phyloP scores from a whole-genome alignment of 2,113 vertebrate genomes.

The Platycercus adscitus region DNA sequence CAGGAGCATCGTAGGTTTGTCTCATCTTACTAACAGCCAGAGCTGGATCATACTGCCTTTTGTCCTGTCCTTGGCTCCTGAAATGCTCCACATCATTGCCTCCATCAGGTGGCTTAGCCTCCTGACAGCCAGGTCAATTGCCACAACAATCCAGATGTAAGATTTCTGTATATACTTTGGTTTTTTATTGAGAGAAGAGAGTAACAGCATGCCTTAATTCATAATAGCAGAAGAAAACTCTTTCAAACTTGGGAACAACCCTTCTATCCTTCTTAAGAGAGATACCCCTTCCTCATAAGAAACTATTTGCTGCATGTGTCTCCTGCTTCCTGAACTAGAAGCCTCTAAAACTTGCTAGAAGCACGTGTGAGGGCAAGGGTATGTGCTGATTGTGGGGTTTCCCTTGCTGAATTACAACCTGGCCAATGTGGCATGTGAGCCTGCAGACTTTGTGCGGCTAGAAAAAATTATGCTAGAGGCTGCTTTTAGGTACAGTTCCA shows the following conservation, averaged over 20 bases:
- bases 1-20: neutral
- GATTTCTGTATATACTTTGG: neutral
- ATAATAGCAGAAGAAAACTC: neutral
- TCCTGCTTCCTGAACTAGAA: neutral
- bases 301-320: accelerated
- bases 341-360: neutral
- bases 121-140: neutral
- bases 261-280: neutral
- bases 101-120: neutral
- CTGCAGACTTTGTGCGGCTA: neutral
- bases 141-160: neutral
- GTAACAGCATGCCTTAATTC: neutral
- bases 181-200: neutral
- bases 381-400: accelerated
- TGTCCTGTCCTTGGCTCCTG: neutral
- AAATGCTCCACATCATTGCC: neutral
- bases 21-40: neutral
- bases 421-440: neutral
- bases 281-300: neutral
- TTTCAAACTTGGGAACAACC: neutral
- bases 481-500: neutral
- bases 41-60: neutral
- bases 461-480: neutral
- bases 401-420: neutral
- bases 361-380: accelerated